These are phyloP conservation scores for Itoplectis maculator DNA, from an alignment of 2,888 invertebrate species.

Conservation along the genomic window DNA sequence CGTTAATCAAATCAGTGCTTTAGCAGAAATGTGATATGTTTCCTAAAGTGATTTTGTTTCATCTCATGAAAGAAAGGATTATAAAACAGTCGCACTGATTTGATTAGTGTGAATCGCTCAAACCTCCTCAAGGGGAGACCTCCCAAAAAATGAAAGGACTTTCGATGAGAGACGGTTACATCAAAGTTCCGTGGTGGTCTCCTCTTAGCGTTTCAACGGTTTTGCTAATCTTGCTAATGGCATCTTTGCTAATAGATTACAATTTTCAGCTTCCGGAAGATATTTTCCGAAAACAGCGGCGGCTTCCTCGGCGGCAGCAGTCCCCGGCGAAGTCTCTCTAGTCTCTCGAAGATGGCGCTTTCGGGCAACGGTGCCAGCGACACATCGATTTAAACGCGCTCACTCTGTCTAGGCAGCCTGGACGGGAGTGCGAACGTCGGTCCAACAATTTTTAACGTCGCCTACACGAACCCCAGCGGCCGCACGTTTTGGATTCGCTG, in stretches of 20 bases:
- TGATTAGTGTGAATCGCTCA: too few species aligned
- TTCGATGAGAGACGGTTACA: too few species aligned
- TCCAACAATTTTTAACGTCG: conserved; percentile 28
- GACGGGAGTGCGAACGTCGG: conserved; percentile 21
- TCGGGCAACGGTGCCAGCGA: conserved; percentile 82
- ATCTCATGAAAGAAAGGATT: too few species aligned
- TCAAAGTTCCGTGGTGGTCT: too few species aligned
- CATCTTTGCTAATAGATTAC: not conserved
- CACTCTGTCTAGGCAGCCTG: not conserved
- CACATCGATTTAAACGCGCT: conserved; percentile 70
- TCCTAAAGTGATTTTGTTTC: too few species aligned
- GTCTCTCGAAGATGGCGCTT: conserved; percentile 91
- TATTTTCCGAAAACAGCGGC: conserved; percentile 92
- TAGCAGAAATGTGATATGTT: too few species aligned
- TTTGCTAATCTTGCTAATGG: not conserved
- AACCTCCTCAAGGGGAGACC: too few species aligned
- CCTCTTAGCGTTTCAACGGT: too few species aligned
- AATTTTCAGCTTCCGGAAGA: conserved; percentile 92
- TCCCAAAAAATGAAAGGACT: too few species aligned
- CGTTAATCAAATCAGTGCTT: too few species aligned
- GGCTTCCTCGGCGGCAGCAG: conserved; percentile 89
- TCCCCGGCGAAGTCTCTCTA: conserved; percentile 92
- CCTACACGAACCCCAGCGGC: not conserved
- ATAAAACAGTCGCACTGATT: too few species aligned
- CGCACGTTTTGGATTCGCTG: conserved; percentile 15